These are phyloP conservation scores for Vespertilio murinus DNA, from an alignment of 2,797 vertebrate genomes.

Conservation along the genomic window DNA sequence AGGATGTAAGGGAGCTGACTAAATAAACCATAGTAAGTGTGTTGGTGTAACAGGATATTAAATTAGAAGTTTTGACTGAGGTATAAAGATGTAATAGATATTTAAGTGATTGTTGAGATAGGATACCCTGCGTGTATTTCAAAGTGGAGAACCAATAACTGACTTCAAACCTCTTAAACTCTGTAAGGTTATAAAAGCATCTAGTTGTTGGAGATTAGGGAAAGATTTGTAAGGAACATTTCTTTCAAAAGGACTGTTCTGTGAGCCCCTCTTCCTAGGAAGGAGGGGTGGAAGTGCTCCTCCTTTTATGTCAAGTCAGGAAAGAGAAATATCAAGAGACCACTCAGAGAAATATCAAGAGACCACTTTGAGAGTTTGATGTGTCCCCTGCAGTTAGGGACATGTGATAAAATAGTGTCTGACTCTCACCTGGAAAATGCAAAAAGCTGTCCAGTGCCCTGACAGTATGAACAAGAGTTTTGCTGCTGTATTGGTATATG, in stretches of 20 bases:
- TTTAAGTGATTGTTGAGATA: neutral
- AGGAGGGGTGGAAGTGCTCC: neutral
- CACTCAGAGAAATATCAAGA: conserved; percentile 12
- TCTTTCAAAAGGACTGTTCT: neutral
- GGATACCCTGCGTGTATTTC: neutral
- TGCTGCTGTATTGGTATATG: neutral
- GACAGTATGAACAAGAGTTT: neutral
- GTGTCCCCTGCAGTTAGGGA: neutral
- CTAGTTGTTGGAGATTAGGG: neutral
- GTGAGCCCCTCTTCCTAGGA: neutral
- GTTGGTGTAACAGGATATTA: neutral
- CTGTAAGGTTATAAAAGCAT: neutral
- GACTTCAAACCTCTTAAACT: neutral
- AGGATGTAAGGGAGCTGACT: neutral
- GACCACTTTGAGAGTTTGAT: neutral
- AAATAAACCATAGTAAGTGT: neutral
- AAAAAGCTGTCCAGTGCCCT: neutral
- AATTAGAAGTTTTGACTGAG: conserved; percentile 2
- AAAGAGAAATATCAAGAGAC: neutral
- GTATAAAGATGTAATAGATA: conserved; percentile 2
- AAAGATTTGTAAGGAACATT: neutral
- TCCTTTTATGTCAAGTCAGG: neutral
- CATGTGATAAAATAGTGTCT: neutral
- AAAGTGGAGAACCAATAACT: conserved; percentile 9
- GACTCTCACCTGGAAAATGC: neutral